A percentile compares a stretch with the other conserved stretches of the same genome.
phyloP scores from a whole-genome alignment of 2,797 vertebrate genomes.

The Muraenolepis orangiensis region DNA sequence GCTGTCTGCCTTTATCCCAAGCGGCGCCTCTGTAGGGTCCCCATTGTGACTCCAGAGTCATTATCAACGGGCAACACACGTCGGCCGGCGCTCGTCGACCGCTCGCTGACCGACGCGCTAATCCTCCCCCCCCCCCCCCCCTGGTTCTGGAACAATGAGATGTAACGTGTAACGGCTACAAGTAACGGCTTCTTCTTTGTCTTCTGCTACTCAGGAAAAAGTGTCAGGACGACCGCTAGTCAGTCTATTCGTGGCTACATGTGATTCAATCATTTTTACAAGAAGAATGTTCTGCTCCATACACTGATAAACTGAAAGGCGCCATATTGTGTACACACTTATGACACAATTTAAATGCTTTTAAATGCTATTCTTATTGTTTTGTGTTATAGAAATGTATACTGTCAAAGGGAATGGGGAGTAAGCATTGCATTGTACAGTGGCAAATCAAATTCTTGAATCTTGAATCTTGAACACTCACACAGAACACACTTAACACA shows the following conservation, averaged over 20 bases:
- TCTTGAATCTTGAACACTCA: too few relatives aligned
- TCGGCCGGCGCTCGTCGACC: constrained; percentile 55
- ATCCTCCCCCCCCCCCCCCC: constrained; percentile 45
- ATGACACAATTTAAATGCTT: too few relatives aligned
- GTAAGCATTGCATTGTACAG: too few relatives aligned
- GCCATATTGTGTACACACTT: neutral
- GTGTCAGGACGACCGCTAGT: too few relatives aligned
- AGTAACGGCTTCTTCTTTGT: constrained; percentile 54
- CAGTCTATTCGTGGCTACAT: too few relatives aligned
- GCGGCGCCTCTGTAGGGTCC: constrained; percentile 51
- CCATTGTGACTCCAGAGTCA: constrained; percentile 58
- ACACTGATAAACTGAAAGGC: neutral
- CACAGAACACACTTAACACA: neutral
- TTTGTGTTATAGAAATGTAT: too few relatives aligned
- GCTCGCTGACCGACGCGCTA: constrained; percentile 64
- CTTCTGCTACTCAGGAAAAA: too few relatives aligned
- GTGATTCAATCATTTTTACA: constrained; percentile 29
- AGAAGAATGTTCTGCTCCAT: constrained; percentile 7
- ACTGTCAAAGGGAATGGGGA: too few relatives aligned
- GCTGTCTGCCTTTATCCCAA: constrained; percentile 59
- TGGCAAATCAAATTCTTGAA: too few relatives aligned
- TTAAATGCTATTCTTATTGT: too few relatives aligned
- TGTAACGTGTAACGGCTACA: too few relatives aligned
- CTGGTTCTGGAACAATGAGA: constrained; percentile 50
- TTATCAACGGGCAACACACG: constrained; percentile 73